These are phyloP conservation scores for Pagrus major DNA, from an alignment of 2,113 vertebrate species.

Conservation along the genomic window DNA sequence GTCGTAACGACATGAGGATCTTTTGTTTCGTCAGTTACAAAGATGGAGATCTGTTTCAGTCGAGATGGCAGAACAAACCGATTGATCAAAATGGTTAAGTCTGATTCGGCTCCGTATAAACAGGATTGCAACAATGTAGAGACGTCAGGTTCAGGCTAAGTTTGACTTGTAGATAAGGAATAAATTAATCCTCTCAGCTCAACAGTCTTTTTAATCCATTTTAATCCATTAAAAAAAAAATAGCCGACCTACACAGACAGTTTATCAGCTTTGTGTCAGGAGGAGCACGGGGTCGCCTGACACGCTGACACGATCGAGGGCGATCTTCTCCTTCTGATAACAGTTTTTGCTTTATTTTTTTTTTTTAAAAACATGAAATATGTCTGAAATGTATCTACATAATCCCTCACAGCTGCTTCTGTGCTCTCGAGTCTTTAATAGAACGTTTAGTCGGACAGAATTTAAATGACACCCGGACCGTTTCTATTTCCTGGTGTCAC, in stretches of 20 bases:
- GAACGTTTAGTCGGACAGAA: too few species aligned
- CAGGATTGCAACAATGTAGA: neutral
- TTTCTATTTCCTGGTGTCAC: neutral
- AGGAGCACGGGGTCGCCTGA: neutral
- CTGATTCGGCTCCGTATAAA: neutral
- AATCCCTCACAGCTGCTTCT: neutral
- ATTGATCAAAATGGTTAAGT: neutral
- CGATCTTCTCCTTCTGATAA: neutral
- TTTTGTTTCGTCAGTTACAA: neutral
- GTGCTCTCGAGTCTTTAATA: neutral
- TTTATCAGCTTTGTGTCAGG: conserved; percentile 10
- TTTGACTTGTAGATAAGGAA: conserved; percentile 10
- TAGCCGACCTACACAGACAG: neutral
- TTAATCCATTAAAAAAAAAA: conserved; percentile 1
- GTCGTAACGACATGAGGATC: neutral
- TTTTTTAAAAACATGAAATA: neutral
- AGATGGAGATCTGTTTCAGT: neutral
- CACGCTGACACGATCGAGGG: neutral
- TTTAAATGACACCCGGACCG: neutral
- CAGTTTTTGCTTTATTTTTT: neutral
- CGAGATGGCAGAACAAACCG: neutral
- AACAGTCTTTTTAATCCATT: conserved; percentile 3
- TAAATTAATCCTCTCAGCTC: neutral
- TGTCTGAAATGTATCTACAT: neutral
- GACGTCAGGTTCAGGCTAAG: neutral